These are phyloP conservation scores for Florisuga fusca DNA, from an alignment of 2,797 vertebrate species.

Conservation along the genomic window DNA sequence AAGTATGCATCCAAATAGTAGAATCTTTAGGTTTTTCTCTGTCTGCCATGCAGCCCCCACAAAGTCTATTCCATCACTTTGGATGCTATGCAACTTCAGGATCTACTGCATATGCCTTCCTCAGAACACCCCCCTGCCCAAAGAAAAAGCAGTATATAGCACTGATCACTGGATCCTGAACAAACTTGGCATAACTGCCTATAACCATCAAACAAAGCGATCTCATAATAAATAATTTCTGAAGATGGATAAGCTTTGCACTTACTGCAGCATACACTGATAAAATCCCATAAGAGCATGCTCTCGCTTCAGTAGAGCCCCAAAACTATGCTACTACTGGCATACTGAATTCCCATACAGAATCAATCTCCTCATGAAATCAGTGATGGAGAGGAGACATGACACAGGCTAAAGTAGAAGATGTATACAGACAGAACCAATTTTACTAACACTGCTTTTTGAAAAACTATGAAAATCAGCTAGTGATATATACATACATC, in stretches of 20 bases:
- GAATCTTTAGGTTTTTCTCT: neutral
- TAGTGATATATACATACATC: neutral
- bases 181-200: neutral
- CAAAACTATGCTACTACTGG: neutral
- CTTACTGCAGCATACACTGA: neutral
- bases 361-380: neutral
- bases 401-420: neutral
- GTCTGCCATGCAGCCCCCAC: neutral
- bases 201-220: neutral
- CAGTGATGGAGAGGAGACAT: neutral
- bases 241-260: neutral
- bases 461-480: neutral
- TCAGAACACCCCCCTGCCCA: neutral
- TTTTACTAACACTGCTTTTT: neutral
- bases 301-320: neutral
- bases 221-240: neutral
- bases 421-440: neutral
- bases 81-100: neutral
- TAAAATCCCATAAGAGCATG: neutral
- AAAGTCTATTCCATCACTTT: neutral
- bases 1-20: neutral
- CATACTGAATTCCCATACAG: neutral
- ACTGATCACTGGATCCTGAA: neutral
- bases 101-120: neutral
- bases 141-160: neutral